These are phyloP conservation scores for Salvelinus namaycush DNA, from an alignment of 2,113 vertebrate genomes.

Conservation along the genomic window DNA sequence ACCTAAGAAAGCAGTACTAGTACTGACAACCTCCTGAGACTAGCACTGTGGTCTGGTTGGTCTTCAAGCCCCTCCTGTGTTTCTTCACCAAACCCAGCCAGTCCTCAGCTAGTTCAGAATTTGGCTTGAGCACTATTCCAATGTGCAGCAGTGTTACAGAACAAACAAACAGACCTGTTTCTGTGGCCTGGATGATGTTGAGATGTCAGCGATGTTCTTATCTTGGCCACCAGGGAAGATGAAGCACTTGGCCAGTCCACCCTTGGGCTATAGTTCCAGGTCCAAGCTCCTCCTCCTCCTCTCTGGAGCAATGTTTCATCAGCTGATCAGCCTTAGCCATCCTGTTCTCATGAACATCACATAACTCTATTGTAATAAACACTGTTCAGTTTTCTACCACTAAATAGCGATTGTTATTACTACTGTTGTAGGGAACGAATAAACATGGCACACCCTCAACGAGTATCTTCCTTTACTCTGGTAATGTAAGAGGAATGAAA, in stretches of 20 bases:
- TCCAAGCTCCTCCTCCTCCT: neutral
- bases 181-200: conserved; percentile 43
- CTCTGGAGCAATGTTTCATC: conserved; percentile 11
- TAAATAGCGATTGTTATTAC: conserved; percentile 60
- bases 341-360: neutral
- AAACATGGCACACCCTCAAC: conserved; percentile 65
- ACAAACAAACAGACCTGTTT: conserved; percentile 51
- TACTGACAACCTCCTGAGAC: conserved; percentile 49
- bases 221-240: conserved; percentile 65
- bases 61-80: conserved; percentile 65
- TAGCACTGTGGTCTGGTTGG: conserved; percentile 44
- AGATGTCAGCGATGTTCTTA: conserved; percentile 41
- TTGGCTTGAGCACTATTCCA: conserved; percentile 58
- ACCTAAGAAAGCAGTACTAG: conserved; percentile 20
- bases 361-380: conserved; percentile 31
- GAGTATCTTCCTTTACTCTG: conserved; percentile 61
- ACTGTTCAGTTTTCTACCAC: conserved; percentile 41
- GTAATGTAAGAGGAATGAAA: conserved; percentile 71
- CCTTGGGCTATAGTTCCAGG: conserved; percentile 17
- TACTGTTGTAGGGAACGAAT: conserved; percentile 48
- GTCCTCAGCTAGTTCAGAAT: conserved; percentile 47
- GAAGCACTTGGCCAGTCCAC: conserved; percentile 20
- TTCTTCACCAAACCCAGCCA: conserved; percentile 56
- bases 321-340: conserved; percentile 21
- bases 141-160: conserved; percentile 59